Evolutionary conservation across 2,797 vertebrate species (phyloP).

Genomic region (Phrynocephalus vlangalii): DNA sequence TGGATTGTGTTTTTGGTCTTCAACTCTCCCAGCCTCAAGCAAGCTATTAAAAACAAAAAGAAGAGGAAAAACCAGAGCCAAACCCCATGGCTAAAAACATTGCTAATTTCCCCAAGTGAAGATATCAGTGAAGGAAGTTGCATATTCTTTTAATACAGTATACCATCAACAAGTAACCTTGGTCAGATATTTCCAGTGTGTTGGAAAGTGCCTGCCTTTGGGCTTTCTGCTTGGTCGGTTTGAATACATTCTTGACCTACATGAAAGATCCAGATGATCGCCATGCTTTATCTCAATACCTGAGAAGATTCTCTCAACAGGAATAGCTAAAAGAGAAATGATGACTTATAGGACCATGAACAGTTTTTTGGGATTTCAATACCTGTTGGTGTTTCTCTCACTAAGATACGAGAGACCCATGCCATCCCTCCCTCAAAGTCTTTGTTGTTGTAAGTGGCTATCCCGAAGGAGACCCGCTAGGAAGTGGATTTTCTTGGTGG

Average conservation of each 20-base stretch:
- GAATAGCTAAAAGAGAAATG: neutral
- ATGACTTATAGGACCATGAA: too few relatives aligned
- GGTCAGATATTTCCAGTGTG: conserved; percentile 4
- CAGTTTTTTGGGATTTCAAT: too few relatives aligned
- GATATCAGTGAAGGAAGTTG: conserved; percentile 26
- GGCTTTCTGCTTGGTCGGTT: neutral
- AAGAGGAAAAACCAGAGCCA: neutral
- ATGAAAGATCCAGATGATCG: neutral
- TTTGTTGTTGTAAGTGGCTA: too few relatives aligned
- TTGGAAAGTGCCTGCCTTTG: neutral
- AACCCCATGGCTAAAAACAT: neutral
- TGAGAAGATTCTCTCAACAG: neutral
- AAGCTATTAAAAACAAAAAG: conserved; percentile 28
- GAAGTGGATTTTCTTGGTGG: too few relatives aligned
- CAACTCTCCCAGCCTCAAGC: conserved; percentile 27
- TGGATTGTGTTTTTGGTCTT: conserved; percentile 41
- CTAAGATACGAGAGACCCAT: too few relatives aligned
- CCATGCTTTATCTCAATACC: neutral
- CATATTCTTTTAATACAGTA: conserved; percentile 23
- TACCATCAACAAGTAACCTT: conserved; percentile 17
- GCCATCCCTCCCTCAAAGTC: too few relatives aligned
- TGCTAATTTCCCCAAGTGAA: conserved; percentile 40
- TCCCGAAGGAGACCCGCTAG: too few relatives aligned
- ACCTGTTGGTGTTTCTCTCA: too few relatives aligned
- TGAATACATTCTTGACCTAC: neutral